Conservation (phyloP, 2,113 vertebrate species). For the Tyrannus savana region DNA sequence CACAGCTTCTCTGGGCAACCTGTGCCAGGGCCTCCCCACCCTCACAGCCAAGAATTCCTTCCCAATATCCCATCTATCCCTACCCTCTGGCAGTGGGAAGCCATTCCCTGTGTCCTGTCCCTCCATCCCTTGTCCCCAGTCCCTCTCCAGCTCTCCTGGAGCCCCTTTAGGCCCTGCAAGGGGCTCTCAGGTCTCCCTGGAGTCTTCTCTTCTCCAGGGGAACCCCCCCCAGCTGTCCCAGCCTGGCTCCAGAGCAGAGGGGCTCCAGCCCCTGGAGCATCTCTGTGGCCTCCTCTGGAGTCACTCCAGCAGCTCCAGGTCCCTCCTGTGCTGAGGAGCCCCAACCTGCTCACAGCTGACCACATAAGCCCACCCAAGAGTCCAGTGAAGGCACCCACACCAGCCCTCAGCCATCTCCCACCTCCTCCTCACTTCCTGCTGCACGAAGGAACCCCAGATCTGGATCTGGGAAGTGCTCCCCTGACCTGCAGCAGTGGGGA, state of each 20-base stretch:
- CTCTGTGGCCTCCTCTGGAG: rapidly evolving
- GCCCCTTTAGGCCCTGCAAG: background rate
- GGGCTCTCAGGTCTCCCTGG: background rate
- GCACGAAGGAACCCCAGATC: background rate
- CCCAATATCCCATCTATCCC: background rate
- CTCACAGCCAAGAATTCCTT: rapidly evolving
- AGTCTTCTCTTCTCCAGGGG: background rate
- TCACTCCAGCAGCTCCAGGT: rapidly evolving
- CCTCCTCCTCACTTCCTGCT: background rate
- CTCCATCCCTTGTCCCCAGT: background rate
- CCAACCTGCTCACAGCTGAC: background rate
- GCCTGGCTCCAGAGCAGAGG: background rate
- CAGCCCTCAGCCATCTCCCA: background rate
- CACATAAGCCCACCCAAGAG: background rate
- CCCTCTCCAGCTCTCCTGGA: background rate
- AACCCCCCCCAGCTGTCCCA: background rate
- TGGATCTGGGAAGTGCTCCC: background rate
- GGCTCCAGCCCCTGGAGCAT: background rate
- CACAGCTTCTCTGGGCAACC: background rate
- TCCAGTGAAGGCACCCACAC: background rate
- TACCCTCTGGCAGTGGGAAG: background rate
- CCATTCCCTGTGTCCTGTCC: background rate
- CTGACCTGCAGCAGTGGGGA: background rate
- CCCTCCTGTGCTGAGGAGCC: background rate
- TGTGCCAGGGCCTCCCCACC: background rate